These are phyloP conservation scores for Netelia virgata DNA, from an alignment of 2,888 invertebrate species.

Conservation along the genomic window DNA sequence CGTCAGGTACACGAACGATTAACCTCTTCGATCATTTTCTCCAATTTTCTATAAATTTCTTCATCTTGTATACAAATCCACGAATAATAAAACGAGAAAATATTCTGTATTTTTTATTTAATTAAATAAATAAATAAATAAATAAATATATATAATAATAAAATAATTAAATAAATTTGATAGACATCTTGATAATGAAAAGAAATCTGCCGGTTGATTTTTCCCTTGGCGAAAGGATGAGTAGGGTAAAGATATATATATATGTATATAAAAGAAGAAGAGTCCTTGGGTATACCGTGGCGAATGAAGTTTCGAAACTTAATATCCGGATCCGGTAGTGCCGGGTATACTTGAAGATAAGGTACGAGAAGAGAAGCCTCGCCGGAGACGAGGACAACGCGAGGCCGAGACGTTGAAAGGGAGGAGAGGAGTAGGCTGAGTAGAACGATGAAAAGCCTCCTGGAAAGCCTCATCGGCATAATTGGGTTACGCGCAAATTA, in stretches of 20 bases:
- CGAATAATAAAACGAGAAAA: too few species aligned
- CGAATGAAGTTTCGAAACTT: slow-evolving; percentile 73
- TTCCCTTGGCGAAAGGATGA: not conserved
- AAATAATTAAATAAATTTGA: not conserved
- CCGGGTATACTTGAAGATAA: slow-evolving; percentile 17
- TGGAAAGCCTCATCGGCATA: slow-evolving; percentile 71
- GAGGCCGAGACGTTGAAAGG: slow-evolving; percentile 7
- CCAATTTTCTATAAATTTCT: too few species aligned
- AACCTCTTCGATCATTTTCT: too few species aligned
- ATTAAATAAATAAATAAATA: too few species aligned
- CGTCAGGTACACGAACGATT: too few species aligned
- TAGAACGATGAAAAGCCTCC: slow-evolving; percentile 60
- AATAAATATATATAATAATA: too few species aligned
- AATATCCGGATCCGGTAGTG: slow-evolving; percentile 71
- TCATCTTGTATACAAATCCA: too few species aligned
- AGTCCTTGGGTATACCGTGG: slow-evolving; percentile 30
- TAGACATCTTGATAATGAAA: not conserved
- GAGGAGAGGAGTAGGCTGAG: slow-evolving; percentile 46
- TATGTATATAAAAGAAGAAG: not conserved
- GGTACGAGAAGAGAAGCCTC: slow-evolving; percentile 29
- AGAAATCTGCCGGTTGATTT: slow-evolving; percentile 3
- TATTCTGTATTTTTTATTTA: too few species aligned
- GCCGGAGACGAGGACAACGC: slow-evolving; percentile 39
- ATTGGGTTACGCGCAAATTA: slow-evolving; percentile 64
- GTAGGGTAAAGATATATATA: not conserved